Conservation (phyloP, 2,888 invertebrate species). For the Caprella mutica region DNA sequence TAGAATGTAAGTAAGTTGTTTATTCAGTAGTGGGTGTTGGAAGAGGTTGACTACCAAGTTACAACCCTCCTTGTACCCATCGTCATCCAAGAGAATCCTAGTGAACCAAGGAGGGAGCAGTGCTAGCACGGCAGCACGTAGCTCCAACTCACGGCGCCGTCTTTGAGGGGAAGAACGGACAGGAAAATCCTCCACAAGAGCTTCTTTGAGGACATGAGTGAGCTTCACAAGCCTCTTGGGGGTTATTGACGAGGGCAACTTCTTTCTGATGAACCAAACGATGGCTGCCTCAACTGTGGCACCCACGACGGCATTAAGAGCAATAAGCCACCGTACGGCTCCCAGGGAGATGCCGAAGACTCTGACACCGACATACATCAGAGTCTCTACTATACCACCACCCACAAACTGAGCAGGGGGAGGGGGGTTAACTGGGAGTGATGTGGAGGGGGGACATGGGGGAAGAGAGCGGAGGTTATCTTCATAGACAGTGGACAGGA, state of each 20-base stretch:
- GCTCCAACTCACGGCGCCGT: slow-evolving; percentile 18
- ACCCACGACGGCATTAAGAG: slow-evolving; percentile 15
- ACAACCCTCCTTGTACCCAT: slow-evolving; percentile 27
- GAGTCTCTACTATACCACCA: background rate
- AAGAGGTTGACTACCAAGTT: slow-evolving; percentile 28
- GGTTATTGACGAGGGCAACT: slow-evolving; percentile 19
- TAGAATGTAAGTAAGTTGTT: slow-evolving; percentile 40
- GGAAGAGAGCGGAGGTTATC: slow-evolving; percentile 8
- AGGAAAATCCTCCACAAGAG: slow-evolving; percentile 21
- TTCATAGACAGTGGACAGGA: background rate
- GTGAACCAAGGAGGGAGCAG: slow-evolving; percentile 22
- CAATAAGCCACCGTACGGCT: slow-evolving; percentile 24
- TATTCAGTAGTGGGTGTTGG: slow-evolving; percentile 30
- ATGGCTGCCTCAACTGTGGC: slow-evolving; percentile 26
- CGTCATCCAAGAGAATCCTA: slow-evolving; percentile 15
- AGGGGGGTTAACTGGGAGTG: background rate
- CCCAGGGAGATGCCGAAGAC: slow-evolving; percentile 28
- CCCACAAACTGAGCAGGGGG: background rate
- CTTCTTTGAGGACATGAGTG: slow-evolving; percentile 30
- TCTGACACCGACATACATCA: slow-evolving; percentile 17
- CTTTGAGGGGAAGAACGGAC: slow-evolving; percentile 16
- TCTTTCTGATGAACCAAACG: slow-evolving; percentile 20
- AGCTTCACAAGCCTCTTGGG: slow-evolving; percentile 27
- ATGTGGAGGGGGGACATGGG: background rate
- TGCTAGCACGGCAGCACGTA: slow-evolving; percentile 18